These are phyloP conservation scores for Archaeoteleia sp. DNA, from an alignment of 2,888 invertebrate species.

Conservation along the genomic window DNA sequence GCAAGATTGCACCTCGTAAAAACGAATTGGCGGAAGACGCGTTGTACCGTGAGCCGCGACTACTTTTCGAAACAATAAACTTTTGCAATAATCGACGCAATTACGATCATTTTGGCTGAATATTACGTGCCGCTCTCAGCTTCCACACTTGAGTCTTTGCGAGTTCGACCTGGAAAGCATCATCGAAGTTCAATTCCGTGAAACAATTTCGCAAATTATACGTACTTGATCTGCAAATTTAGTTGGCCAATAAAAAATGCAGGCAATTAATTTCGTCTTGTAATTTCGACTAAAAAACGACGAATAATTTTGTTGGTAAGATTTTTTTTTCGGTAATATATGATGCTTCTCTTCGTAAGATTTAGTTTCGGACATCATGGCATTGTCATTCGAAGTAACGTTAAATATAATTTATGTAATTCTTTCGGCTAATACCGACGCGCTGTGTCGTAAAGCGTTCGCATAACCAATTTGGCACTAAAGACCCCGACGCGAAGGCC, in stretches of 20 bases:
- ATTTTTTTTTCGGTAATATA: conserved; percentile 26
- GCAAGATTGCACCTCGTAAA: conserved; percentile 55
- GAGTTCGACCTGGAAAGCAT: too few species aligned
- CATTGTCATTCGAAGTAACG: conserved; percentile 56
- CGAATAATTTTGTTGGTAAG: conserved; percentile 10
- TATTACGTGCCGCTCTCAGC: conserved; percentile 1
- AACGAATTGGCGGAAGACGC: conserved; percentile 8
- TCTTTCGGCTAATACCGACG: conserved; percentile 64
- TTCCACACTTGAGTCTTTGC: too few species aligned
- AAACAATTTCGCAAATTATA: too few species aligned
- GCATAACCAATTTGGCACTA: conserved; percentile 71
- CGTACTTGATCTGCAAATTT: too few species aligned
- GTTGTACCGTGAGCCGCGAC: not conserved
- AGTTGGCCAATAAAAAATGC: too few species aligned
- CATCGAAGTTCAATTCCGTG: too few species aligned
- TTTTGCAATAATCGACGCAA: conserved; percentile 14
- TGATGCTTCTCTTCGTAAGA: conserved; percentile 17
- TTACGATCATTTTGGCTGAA: conserved; percentile 3
- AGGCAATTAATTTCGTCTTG: too few species aligned
- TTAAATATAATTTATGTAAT: conserved; percentile 65
- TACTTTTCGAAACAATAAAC: conserved; percentile 16
- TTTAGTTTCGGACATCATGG: conserved; percentile 46
- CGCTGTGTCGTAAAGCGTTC: conserved; percentile 67
- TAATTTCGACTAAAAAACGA: conserved; percentile 10
- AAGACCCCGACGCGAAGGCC: conserved; percentile 64